Conservation (phyloP, 2,888 invertebrate species). For the Drosophila paranaensis region DNA sequence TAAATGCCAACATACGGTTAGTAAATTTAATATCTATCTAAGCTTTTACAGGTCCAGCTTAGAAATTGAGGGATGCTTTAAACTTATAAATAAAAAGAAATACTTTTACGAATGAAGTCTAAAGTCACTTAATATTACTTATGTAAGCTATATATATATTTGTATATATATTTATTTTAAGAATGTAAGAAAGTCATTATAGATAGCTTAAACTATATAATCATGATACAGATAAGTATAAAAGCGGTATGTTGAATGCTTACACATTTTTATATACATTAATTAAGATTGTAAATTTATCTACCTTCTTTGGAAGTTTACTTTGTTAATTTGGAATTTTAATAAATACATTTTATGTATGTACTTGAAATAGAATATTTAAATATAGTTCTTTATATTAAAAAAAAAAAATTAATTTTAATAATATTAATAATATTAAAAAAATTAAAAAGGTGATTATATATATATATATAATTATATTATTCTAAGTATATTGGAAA, state of each 20-base stretch:
- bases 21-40: slow-evolving; percentile 25
- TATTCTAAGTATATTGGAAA: slow-evolving; percentile 37
- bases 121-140: slow-evolving; percentile 40
- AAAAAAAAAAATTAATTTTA: too few relatives aligned
- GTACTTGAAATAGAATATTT: slow-evolving; percentile 28
- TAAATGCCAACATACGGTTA: slow-evolving; percentile 45
- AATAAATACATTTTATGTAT: slow-evolving; percentile 44
- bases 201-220: slow-evolving; percentile 40
- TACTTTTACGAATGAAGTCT: slow-evolving; percentile 44
- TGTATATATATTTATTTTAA: slow-evolving; percentile 35
- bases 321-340: slow-evolving; percentile 21
- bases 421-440: too few relatives aligned
- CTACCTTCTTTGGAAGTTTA: slow-evolving; percentile 26
- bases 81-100: slow-evolving; percentile 37
- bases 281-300: slow-evolving; percentile 44
- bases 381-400: slow-evolving; percentile 37
- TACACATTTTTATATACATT: slow-evolving; percentile 55
- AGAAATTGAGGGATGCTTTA: slow-evolving; percentile 21
- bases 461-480: slow-evolving; percentile 8
- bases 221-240: slow-evolving; percentile 37
- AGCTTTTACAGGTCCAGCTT: neutral
- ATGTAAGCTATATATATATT: slow-evolving; percentile 9
- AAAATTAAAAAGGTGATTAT: too few relatives aligned
- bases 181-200: slow-evolving; percentile 45
- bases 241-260: slow-evolving; percentile 49